phyloP scores from a whole-genome alignment of 2,113 vertebrate species.

The Platanista minor region DNA sequence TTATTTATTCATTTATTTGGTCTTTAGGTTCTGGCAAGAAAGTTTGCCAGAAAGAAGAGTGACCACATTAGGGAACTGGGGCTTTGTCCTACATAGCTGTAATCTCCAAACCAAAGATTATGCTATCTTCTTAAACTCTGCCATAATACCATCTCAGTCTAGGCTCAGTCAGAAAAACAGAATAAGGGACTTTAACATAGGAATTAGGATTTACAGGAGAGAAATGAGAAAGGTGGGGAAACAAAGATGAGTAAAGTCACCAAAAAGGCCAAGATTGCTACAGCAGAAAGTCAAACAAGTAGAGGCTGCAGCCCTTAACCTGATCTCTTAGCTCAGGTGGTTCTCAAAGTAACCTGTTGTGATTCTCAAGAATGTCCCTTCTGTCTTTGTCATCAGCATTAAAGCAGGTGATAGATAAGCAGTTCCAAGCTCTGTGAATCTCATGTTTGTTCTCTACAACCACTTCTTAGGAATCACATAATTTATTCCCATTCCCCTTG shows the following conservation, averaged over 20 bases:
- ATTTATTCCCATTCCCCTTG: background rate
- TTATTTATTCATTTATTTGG: background rate
- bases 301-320: background rate
- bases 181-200: background rate
- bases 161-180: background rate
- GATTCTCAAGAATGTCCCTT: rapidly evolving
- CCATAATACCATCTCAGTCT: background rate
- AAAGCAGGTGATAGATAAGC: background rate
- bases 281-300: too few relatives aligned
- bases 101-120: background rate
- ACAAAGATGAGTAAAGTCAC: background rate
- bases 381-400: background rate
- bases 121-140: background rate
- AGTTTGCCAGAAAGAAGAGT: background rate
- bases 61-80: background rate
- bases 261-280: background rate
- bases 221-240: background rate
- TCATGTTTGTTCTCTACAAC: background rate
- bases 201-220: background rate
- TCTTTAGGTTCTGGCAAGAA: background rate
- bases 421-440: background rate
- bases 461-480: background rate
- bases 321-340: rapidly evolving
- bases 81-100: background rate
- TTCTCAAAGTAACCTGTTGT: background rate